These are phyloP conservation scores for Labeo rohita DNA, from an alignment of 2,113 vertebrate genomes.

Conservation along the genomic window DNA sequence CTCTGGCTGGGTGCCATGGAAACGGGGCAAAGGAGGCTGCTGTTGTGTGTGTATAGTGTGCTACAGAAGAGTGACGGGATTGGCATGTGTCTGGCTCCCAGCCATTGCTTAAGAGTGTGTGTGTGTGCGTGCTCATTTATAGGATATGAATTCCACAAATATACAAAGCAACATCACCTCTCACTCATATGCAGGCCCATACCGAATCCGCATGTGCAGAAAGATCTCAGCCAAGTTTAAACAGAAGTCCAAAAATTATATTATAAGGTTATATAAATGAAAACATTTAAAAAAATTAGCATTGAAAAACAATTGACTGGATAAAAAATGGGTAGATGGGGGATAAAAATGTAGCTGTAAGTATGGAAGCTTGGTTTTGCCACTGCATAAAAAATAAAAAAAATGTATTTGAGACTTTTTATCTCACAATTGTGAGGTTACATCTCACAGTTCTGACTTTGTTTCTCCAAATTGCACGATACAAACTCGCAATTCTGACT, in stretches of 20 bases:
- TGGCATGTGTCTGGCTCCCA: conserved; percentile 44
- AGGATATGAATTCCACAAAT: background rate
- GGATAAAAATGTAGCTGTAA: too few species aligned
- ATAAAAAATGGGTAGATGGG: too few species aligned
- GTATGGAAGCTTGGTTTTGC: too few species aligned
- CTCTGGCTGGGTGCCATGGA: conserved; percentile 50
- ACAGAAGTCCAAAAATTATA: background rate
- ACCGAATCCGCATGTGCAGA: background rate
- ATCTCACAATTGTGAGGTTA: too few species aligned
- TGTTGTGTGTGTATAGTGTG: conserved; percentile 23
- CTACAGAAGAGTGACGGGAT: conserved; percentile 45
- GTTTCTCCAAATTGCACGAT: too few species aligned
- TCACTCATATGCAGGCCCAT: background rate
- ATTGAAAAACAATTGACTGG: too few species aligned
- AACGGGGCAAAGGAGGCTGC: conserved; percentile 40
- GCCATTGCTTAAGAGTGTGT: conserved; percentile 23
- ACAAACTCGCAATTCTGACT: too few species aligned
- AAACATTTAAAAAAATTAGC: too few species aligned
- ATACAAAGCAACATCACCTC: background rate
- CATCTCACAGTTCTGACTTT: too few species aligned
- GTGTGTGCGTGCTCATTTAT: conserved; percentile 11
- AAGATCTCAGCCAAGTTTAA: background rate
- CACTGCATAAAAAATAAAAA: too few species aligned
- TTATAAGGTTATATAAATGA: too few species aligned
- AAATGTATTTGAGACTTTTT: too few species aligned